Percentiles rank a stretch among this genome's conserved stretches.
These are phyloP conservation scores for Leptocoma aspasia DNA, from an alignment of 2,113 vertebrate species.

Conservation along the genomic window DNA sequence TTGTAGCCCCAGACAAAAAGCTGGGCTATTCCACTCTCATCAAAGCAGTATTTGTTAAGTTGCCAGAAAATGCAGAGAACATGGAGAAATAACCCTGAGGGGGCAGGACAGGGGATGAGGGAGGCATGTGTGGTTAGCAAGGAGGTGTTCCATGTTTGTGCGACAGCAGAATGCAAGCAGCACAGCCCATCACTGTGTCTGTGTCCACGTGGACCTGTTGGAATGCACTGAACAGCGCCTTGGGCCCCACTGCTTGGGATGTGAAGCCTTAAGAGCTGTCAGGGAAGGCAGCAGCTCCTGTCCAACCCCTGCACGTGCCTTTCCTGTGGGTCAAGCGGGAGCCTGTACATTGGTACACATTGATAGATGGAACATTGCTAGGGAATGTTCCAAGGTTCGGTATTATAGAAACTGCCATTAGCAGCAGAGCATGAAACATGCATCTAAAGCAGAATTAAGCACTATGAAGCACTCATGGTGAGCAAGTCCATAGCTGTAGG, in stretches of 20 bases:
- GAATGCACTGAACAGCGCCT: background rate
- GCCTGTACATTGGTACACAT: fast-evolving
- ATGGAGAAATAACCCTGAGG: background rate
- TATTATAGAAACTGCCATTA: background rate
- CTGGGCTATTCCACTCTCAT: background rate
- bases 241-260: fast-evolving
- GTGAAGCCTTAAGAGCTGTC: background rate
- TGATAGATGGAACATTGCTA: background rate
- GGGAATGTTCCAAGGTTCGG: background rate
- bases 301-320: fast-evolving
- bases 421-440: background rate
- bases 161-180: background rate
- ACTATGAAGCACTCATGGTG: background rate
- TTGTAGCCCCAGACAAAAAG: background rate
- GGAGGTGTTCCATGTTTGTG: background rate
- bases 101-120: background rate
- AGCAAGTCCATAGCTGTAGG: background rate
- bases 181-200: fast-evolving
- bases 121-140: background rate
- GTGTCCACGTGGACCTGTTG: background rate
- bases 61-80: background rate
- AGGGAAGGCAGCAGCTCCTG: background rate
- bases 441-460: background rate
- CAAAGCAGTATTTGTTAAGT: background rate
- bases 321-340: background rate